Percentiles rank a stretch among this genome's conserved stretches.
Evolutionary conservation across 2,113 vertebrate genomes (phyloP).

Genomic region (Rallus limicola): DNA sequence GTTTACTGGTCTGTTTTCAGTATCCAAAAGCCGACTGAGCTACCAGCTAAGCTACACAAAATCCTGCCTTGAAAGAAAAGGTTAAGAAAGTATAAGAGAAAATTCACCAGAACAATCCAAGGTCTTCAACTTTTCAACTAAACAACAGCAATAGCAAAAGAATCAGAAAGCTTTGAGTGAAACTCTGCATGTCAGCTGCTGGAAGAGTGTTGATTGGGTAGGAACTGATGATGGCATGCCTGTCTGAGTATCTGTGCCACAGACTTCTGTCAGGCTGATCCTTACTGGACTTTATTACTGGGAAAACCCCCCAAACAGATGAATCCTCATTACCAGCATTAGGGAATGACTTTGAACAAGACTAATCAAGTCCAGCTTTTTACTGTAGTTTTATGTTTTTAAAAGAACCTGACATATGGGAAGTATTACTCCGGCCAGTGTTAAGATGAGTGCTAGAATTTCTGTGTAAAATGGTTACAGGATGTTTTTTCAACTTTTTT

Average conservation of each 20-base stretch:
- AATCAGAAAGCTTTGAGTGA: neutral
- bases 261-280: constrained; percentile 7
- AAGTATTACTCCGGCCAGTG: constrained; percentile 22
- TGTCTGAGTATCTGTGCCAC: neutral
- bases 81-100: neutral
- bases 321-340: constrained; percentile 20
- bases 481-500: neutral
- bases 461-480: constrained; percentile 1
- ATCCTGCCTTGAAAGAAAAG: neutral
- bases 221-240: neutral
- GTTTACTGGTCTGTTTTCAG: neutral
- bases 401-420: constrained; percentile 16
- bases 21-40: neutral
- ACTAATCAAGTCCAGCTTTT: constrained; percentile 62
- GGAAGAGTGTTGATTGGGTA: neutral
- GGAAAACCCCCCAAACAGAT: constrained; percentile 12
- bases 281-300: neutral
- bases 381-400: constrained; percentile 37
- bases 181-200: neutral
- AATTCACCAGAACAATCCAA: neutral
- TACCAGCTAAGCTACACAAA: neutral
- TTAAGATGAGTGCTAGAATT: constrained; percentile 51
- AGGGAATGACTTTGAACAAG: constrained; percentile 47
- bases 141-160: neutral
- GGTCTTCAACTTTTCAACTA: neutral